Evolutionary conservation across 1,140 invertebrate species (phyloP).

Genomic region (Atta texana): DNA sequence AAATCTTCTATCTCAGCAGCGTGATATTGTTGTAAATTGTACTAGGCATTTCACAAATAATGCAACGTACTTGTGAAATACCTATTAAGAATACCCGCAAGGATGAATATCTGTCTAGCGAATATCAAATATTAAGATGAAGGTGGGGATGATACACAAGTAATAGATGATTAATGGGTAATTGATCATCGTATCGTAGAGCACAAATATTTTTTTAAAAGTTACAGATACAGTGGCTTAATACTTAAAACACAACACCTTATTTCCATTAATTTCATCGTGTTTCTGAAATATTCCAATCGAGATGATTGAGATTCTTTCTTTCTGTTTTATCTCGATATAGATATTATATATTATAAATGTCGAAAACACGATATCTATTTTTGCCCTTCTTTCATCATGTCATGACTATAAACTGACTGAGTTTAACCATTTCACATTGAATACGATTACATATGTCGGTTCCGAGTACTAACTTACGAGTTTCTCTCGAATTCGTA

Average conservation of each 20-base stretch:
- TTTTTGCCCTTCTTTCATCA: neutral
- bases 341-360: neutral
- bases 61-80: conserved; percentile 5
- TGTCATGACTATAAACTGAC: neutral
- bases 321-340: neutral
- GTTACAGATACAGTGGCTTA: neutral
- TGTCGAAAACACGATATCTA: neutral
- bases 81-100: conserved; percentile 54
- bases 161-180: neutral
- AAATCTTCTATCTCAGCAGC: conserved; percentile 66
- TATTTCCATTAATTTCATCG: neutral
- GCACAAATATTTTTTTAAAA: neutral
- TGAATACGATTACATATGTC: conserved; percentile 19
- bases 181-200: conserved; percentile 43
- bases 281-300: neutral
- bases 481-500: conserved; percentile 46
- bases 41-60: neutral
- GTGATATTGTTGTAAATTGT: conserved; percentile 66
- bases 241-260: neutral
- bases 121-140: conserved; percentile 50
- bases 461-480: neutral
- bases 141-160: no score
- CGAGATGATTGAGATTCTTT: neutral
- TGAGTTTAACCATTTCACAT: neutral
- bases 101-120: conserved; percentile 54